Evolutionary conservation across 2,113 vertebrate genomes (phyloP).

Genomic region (Rhynchomys soricoides): DNA sequence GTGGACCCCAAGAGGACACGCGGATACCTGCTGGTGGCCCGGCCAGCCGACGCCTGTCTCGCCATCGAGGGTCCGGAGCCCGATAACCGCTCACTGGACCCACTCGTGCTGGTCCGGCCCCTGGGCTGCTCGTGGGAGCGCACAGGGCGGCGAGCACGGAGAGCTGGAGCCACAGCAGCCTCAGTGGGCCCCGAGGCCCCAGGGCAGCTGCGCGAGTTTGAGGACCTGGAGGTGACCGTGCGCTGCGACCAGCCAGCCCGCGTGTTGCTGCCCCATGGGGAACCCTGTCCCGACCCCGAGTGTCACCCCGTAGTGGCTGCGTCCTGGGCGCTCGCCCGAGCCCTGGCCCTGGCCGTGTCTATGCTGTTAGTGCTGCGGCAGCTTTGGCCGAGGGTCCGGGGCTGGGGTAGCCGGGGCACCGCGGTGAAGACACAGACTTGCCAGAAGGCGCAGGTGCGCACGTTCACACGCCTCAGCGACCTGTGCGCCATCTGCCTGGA

Average conservation of each 20-base stretch:
- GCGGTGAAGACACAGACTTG: fast-evolving
- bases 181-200: neutral
- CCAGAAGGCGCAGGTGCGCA: slow-evolving; percentile 13
- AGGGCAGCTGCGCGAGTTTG: too few species aligned
- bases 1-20: slow-evolving; percentile 82
- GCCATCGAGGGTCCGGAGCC: slow-evolving; percentile 83
- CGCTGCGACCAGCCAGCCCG: slow-evolving; percentile 61
- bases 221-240: slow-evolving; percentile 51
- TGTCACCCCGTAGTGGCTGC: neutral
- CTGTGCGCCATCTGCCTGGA: slow-evolving; percentile 82
- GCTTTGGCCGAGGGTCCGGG: neutral
- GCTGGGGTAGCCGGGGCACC: fast-evolving
- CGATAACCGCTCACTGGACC: slow-evolving; percentile 74
- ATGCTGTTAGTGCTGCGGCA: fast-evolving
- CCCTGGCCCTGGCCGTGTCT: neutral
- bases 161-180: neutral
- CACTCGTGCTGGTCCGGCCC: neutral
- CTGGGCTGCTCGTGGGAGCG: neutral
- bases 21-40: slow-evolving; percentile 85
- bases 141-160: neutral
- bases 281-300: neutral
- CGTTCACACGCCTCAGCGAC: slow-evolving; percentile 58
- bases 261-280: slow-evolving; percentile 76
- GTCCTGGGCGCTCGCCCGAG: neutral
- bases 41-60: slow-evolving; percentile 87